phyloP scores from a whole-genome alignment of 2,797 vertebrate species.

The Pagetopsis macropterus region DNA sequence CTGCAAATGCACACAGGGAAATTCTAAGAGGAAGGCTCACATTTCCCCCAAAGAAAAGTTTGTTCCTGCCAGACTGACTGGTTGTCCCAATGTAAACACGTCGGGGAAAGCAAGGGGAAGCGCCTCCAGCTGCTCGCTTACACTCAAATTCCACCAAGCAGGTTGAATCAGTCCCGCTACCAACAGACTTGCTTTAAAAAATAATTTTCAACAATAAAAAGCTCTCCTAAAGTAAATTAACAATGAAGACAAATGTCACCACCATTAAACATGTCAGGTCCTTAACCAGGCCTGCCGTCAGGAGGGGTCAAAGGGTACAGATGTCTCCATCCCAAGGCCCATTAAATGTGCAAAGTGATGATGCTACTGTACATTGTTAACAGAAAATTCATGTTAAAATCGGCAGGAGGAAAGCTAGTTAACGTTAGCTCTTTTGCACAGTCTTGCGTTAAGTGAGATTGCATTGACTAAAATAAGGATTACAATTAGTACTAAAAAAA shows the following conservation, averaged over 20 bases:
- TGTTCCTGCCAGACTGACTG: conserved; percentile 36
- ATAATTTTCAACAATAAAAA: neutral
- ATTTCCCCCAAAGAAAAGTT: conserved; percentile 45
- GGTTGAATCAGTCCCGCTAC: neutral
- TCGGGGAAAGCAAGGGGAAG: conserved; percentile 24
- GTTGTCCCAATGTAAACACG: conserved; percentile 45
- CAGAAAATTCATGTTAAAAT: too few relatives aligned
- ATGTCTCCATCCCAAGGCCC: too few relatives aligned
- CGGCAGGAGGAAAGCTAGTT: too few relatives aligned
- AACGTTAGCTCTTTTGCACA: too few relatives aligned
- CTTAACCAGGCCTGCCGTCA: neutral
- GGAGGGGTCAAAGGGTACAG: too few relatives aligned
- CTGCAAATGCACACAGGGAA: conserved; percentile 69
- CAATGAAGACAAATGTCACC: too few relatives aligned
- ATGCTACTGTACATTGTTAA: too few relatives aligned
- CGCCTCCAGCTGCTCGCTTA: conserved; percentile 10
- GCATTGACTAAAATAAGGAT: too few relatives aligned
- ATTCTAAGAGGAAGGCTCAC: conserved; percentile 44
- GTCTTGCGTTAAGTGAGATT: too few relatives aligned
- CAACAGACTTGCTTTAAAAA: neutral
- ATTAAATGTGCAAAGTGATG: too few relatives aligned
- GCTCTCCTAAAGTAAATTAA: neutral
- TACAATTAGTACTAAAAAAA: too few relatives aligned
- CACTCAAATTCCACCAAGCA: conserved; percentile 16
- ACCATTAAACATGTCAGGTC: neutral